Evolutionary conservation across 1,140 invertebrate species (phyloP), one percentile per base, ranked within the genome.

Genomic region (Littorina saxatilis): DNA sequence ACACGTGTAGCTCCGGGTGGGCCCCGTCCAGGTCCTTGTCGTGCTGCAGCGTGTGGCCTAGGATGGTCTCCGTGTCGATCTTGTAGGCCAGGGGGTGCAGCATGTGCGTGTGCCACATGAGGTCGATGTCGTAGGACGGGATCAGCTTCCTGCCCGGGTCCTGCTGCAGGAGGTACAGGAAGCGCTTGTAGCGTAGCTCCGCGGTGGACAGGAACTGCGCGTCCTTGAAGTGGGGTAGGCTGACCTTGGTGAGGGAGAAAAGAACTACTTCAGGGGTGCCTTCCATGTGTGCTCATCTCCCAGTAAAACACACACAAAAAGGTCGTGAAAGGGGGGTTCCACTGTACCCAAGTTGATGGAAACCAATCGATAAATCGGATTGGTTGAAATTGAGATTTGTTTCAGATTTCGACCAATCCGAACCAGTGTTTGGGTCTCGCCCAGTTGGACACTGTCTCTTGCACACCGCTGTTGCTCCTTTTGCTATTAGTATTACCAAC

Each of bases 101-200:
- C 82, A 93, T 92, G 87, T 94, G 93, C 5, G 92, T 88, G 82
- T 93, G 93, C 93, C 93, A 94, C 43, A 93, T 90, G 23, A 94
- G 84, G 83, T 94, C 93, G 79, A 93, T 93, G 84, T 93, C 93
- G 74, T 94, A 94, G 84, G 93, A 94, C 5, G 93, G 93, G 5
- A 93, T 93, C 17, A 94, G 85, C 83, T 93, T 92, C 77, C 90
- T 86, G n/a, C 88, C 88, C 9, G 91, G 86, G 85, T 93, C 90
- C 17, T 89, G 89, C 66, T 91, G 88, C 86, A 93, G 94, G 61
- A 94, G 84, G 68, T 90, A 88, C 27, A 94, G 87, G 85, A 93
- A 93, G 83, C 93, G 92, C 79, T 92, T 89, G 80, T 94, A 94
- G 9, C 93, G 87, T 29, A 90, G 83, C 39, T 93, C 87, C 27